These are phyloP conservation scores for Zoanthus sociatus DNA, from an alignment of 92 coral and sea anemone genomes.

Conservation along the genomic window DNA sequence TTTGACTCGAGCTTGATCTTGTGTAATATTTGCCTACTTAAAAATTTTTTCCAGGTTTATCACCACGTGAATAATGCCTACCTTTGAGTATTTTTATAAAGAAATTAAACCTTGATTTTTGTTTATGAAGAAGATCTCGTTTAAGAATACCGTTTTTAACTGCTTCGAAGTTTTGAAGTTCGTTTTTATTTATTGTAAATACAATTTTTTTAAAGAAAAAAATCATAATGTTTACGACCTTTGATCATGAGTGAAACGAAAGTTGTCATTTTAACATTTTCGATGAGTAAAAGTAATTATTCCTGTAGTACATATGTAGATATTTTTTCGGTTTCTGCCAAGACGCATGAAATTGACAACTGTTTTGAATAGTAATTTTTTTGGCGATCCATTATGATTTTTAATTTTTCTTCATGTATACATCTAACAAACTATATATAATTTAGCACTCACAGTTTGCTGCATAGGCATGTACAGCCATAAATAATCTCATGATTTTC, in stretches of 20 bases:
- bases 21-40: background rate
- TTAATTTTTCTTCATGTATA: background rate
- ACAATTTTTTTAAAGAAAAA: background rate
- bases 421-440: background rate
- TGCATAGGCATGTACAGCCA: background rate
- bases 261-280: background rate
- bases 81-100: background rate
- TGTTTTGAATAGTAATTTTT: background rate
- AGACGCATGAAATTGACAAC: background rate
- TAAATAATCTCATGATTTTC: constrained; percentile 19
- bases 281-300: background rate
- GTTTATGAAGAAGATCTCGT: background rate
- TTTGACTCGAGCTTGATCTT: background rate
- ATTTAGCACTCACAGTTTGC: constrained; percentile 25
- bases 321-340: background rate
- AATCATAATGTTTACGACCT: constrained; percentile 40
- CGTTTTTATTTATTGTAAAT: background rate
- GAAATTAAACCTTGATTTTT: background rate
- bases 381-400: background rate
- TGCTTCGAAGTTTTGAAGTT: background rate
- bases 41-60: background rate
- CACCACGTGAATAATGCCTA: constrained; percentile 2
- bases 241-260: constrained; percentile 33
- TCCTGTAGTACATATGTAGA: background rate
- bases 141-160: background rate